Percentiles rank a stretch among this genome's conserved stretches.
phyloP scores from a whole-genome alignment of 2,113 vertebrate species.

The Indicator maculatus region DNA sequence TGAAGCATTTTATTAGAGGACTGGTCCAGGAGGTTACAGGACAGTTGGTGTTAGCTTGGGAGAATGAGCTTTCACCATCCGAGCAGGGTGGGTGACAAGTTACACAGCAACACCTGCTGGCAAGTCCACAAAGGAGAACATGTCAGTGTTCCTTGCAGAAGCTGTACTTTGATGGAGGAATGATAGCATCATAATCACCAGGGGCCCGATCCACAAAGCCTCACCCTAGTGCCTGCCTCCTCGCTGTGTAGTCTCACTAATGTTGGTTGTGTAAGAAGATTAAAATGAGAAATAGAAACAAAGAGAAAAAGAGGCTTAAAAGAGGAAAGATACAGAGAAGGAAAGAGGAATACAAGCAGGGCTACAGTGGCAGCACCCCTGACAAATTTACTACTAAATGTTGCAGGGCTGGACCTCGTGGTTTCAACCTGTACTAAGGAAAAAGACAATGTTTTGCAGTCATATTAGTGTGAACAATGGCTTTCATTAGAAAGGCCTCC shows the following conservation, averaged over 20 bases:
- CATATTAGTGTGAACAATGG: background rate
- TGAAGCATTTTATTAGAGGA: background rate
- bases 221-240: background rate
- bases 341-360: background rate
- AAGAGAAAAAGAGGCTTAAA: background rate
- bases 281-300: slow-evolving; percentile 20
- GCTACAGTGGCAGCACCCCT: background rate
- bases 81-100: slow-evolving; percentile 35
- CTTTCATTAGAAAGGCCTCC: slow-evolving; percentile 31
- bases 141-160: background rate
- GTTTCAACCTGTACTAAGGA: background rate
- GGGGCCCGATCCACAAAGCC: background rate
- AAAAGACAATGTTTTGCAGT: background rate
- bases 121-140: slow-evolving; percentile 29
- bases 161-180: background rate
- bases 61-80: background rate
- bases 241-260: background rate
- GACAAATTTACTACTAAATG: background rate
- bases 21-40: background rate
- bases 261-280: background rate
- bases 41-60: background rate
- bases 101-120: slow-evolving; percentile 58
- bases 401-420: background rate
- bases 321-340: background rate
- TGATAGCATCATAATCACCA: background rate